Conservation (phyloP, 2,797 vertebrate species). For the Cryptoprocta ferox region DNA sequence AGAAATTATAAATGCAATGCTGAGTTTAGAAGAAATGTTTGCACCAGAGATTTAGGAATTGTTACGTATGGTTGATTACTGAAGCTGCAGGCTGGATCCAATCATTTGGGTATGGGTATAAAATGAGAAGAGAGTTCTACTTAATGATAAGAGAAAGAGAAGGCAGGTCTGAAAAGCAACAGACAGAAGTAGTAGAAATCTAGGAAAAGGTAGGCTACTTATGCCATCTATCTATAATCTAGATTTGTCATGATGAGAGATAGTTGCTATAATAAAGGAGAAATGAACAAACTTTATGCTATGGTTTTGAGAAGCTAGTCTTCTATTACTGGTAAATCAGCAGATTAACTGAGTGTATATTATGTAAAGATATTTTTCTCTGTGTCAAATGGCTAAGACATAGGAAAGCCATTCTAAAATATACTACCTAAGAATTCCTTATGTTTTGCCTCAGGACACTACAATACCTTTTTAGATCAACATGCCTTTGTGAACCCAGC, state of each 20-base stretch:
- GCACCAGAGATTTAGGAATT: neutral
- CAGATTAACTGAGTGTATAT: neutral
- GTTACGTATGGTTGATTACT: neutral
- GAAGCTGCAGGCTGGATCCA: neutral
- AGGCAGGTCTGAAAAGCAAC: neutral
- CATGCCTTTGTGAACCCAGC: neutral
- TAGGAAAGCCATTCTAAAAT: constrained; percentile 14
- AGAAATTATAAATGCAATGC: neutral
- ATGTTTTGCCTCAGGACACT: neutral
- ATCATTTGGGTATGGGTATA: neutral
- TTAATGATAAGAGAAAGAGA: neutral
- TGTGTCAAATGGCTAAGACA: constrained; percentile 42
- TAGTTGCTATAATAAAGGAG: neutral
- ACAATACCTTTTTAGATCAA: neutral
- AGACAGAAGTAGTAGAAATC: neutral
- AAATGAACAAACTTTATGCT: neutral
- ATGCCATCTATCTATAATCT: neutral
- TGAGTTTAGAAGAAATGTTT: constrained; percentile 11
- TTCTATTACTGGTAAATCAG: neutral
- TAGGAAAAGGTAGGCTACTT: neutral
- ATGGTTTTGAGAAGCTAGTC: neutral
- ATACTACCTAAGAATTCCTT: constrained; percentile 8
- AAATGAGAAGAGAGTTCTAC: neutral
- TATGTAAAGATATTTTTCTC: constrained; percentile 31
- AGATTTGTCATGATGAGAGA: neutral